Conservation (phyloP, 37 sponge, comb jelly and placozoan species). For the Petrosia ficiformis region DNA sequence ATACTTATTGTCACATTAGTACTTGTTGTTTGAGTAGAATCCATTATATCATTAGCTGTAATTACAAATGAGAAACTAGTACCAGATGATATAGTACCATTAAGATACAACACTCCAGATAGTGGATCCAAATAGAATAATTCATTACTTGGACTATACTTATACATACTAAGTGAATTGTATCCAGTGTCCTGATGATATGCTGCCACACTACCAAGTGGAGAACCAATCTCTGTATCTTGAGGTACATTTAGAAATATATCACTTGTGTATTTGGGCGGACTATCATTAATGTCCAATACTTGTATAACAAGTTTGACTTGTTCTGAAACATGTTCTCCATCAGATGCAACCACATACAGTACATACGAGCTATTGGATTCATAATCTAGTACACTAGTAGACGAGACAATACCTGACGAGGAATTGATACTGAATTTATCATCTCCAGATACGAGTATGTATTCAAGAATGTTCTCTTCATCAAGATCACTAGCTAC, state of each 20-base stretch:
- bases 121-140: conserved; percentile 25
- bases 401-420: conserved; percentile 42
- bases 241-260: conserved; percentile 15
- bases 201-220: conserved; percentile 30
- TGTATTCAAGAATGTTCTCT: conserved; percentile 16
- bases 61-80: conserved; percentile 28
- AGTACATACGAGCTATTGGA: conserved; percentile 14
- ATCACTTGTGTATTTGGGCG: conserved; percentile 5
- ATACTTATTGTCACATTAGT: conserved; percentile 21
- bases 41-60: conserved; percentile 31
- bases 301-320: conserved; percentile 34
- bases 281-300: conserved; percentile 46
- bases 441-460: conserved; percentile 33
- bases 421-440: conserved; percentile 46
- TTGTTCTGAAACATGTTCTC: conserved; percentile 14
- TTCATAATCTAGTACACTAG: conserved; percentile 19
- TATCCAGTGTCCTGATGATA: conserved; percentile 42
- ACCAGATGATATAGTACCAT: not conserved
- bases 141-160: not conserved
- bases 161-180: conserved; percentile 38
- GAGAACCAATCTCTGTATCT: conserved; percentile 34
- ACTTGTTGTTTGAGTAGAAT: not conserved
- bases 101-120: conserved; percentile 38
- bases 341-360: conserved; percentile 32
- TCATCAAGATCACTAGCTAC: conserved; percentile 55